Base-by-base conservation (phyloP, 2,888 invertebrate species). In the Zonitis immaculata region DNA sequence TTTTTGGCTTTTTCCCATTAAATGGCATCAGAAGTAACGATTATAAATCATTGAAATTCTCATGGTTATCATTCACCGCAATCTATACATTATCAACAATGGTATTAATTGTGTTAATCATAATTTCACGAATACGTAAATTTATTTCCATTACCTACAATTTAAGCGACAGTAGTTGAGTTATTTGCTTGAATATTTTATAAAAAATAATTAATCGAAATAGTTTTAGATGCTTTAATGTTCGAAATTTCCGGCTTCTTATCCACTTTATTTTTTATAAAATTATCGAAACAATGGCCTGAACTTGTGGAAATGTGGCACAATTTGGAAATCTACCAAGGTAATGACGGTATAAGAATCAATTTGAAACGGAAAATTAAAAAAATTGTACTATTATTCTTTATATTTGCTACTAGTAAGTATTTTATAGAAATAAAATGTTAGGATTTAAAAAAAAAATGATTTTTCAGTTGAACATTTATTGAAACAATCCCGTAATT, bases 261-360 rank as follows among this genome's bases (percentile, higher is more conserved):
- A 3, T 42, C 45, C 4, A 22, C 28, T 12, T 4, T 46, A 6
- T 32, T 49, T 3, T 54, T 54, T 39, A 44, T 54, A 12, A 54
- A 54, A 28, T 18, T 54, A 14, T 47, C 54, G 7, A 47, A 18
- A 44, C 44, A 51, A 12, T 54, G 54, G 54, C 47, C 54, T 1
- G 14, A 26, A 7, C 44, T 54, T 5, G 39, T 51, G 20, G 11
- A 22, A 20, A 18, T 44, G 5, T 54, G 54, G 54, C 47, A 44
- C 2, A 6, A 30, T 12, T 25, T 54, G 0, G 54, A 54, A 48
- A 9, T 16, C 11, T 7, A n/a, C 26, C 16, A 39, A 20, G 43
- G 47, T 5, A 42, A 43, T 46, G n/a, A 8, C 16, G 26, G 27
- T 0, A 26, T 43, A 3, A 49, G 1, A 14, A 46, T 11, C 4